Evolutionary conservation across 2,888 invertebrate species (phyloP).

Genomic region (Hyalella azteca): DNA sequence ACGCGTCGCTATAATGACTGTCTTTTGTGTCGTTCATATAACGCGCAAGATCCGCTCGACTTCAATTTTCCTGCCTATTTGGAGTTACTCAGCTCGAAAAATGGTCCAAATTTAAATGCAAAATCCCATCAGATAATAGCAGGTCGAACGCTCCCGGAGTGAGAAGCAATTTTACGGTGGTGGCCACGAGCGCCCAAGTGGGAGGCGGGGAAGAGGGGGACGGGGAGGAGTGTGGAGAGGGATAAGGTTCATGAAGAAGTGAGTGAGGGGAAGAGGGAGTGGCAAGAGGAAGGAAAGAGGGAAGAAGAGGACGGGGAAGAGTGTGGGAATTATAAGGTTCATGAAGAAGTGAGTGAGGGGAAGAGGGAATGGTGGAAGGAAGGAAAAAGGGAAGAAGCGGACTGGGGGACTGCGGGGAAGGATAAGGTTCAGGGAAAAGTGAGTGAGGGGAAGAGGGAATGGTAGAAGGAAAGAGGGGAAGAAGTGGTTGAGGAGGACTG

Average conservation of each 20-base stretch:
- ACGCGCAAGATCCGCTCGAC: constrained; percentile 57
- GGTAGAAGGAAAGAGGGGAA: neutral
- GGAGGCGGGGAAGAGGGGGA: constrained; percentile 40
- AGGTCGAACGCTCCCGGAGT: constrained; percentile 55
- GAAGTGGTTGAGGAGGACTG: neutral
- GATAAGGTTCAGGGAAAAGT: neutral
- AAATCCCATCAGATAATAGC: constrained; percentile 59
- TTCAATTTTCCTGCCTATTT: constrained; percentile 59
- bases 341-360: neutral
- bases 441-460: neutral
- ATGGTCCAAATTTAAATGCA: constrained; percentile 59
- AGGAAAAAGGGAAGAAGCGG: neutral
- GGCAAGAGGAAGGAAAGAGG: neutral
- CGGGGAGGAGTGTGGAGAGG: constrained; percentile 13
- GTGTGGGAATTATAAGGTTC: neutral
- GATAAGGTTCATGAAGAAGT: neutral
- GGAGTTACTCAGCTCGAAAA: constrained; percentile 58
- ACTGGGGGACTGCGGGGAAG: neutral
- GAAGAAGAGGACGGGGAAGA: neutral
- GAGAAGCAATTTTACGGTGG: constrained; percentile 58
- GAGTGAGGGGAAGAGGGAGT: neutral
- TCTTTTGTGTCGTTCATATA: constrained; percentile 57
- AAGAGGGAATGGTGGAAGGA: neutral
- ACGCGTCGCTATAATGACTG: constrained; percentile 49
- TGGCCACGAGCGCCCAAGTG: constrained; percentile 51